Percentiles rank a stretch among this genome's conserved stretches.
Evolutionary conservation across 2,113 vertebrate species (phyloP).

Genomic region (Protobothrops mucrosquamatus): DNA sequence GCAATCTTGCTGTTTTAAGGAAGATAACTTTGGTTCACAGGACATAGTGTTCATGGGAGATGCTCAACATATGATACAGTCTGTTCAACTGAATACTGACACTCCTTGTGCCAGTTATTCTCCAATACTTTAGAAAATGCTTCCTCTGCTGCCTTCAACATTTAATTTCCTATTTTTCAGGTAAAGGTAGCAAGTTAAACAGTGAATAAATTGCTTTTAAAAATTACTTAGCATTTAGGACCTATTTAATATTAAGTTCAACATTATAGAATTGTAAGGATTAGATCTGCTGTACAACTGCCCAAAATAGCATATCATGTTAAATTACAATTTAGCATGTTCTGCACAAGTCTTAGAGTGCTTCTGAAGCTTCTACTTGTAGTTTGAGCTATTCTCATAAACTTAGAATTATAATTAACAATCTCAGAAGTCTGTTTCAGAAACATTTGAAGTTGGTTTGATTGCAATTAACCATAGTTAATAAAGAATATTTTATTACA

Average conservation of each 20-base stretch:
- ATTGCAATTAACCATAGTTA: neutral
- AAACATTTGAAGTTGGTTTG: neutral
- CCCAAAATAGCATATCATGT: neutral
- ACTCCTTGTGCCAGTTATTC: neutral
- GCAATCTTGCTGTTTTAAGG: neutral
- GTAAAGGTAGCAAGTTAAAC: neutral
- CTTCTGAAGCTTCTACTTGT: neutral
- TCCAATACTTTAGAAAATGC: neutral
- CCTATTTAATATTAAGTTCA: neutral
- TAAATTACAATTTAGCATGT: neutral
- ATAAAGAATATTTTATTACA: neutral
- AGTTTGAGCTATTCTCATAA: neutral
- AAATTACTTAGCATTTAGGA: neutral
- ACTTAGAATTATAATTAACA: neutral
- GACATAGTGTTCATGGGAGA: neutral
- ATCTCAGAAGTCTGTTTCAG: neutral
- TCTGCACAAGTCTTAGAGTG: neutral
- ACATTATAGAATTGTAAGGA: neutral
- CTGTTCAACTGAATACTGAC: neutral
- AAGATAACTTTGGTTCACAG: neutral
- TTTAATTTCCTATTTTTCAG: neutral
- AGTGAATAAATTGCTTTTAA: neutral
- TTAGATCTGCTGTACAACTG: neutral
- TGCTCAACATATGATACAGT: neutral
- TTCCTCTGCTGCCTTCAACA: neutral